Conservation (phyloP, 1,140 invertebrate genomes). For the Monochamus saltuarius region DNA sequence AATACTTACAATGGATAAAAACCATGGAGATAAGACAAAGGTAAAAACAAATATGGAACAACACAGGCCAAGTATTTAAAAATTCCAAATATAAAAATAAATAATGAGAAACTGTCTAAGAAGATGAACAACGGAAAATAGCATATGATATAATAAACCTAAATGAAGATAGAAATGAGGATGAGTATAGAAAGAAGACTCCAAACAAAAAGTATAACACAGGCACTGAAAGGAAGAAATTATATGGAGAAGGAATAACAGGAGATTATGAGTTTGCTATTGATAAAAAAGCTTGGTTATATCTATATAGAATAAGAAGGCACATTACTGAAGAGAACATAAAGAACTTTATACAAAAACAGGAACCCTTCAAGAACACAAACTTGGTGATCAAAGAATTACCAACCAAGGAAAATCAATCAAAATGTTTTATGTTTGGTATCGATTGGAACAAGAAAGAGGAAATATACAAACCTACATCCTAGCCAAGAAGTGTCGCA, state of each 20-base stretch:
- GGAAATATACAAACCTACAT: conserved; percentile 3
- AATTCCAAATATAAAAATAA: not conserved
- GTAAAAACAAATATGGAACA: too few relatives aligned
- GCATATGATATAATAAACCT: not conserved
- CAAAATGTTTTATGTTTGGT: conserved; percentile 11
- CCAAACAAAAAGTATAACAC: too few relatives aligned
- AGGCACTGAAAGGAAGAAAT: too few relatives aligned
- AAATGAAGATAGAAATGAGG: too few relatives aligned
- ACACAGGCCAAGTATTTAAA: not conserved
- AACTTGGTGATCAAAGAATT: conserved; percentile 3
- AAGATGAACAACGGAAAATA: conserved; percentile 3
- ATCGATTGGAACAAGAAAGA: not conserved
- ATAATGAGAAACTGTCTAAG: not conserved
- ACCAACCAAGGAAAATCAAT: conserved; percentile 7
- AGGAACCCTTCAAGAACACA: not conserved
- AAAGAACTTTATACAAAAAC: not conserved
- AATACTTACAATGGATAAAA: not conserved
- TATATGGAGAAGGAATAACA: too few relatives aligned
- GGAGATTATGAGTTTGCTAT: too few relatives aligned
- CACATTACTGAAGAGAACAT: too few relatives aligned
- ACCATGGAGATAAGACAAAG: not conserved
- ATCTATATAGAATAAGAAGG: too few relatives aligned
- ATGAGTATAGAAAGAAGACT: too few relatives aligned
- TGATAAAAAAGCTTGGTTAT: too few relatives aligned
- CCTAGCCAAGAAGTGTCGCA: not conserved